These are phyloP conservation scores for Menidia menidia DNA, from an alignment of 2,797 vertebrate species.

Conservation along the genomic window DNA sequence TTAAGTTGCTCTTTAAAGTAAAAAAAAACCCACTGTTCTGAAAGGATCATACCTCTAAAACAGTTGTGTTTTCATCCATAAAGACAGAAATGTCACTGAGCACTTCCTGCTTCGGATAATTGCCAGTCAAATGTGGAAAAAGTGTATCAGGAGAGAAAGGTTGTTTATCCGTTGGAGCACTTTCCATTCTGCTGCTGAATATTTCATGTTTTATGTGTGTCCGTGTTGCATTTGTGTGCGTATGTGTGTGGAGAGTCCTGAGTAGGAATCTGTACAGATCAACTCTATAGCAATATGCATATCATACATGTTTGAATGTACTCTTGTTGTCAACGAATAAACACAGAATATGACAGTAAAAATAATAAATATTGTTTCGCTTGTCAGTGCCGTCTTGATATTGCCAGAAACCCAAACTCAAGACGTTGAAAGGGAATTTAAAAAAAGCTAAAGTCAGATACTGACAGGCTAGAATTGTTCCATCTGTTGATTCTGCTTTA, in stretches of 20 bases:
- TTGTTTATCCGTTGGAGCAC: constrained; percentile 59
- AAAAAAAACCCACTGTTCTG: neutral
- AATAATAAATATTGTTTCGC: neutral
- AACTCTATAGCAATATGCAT: constrained; percentile 54
- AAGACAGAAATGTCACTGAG: neutral
- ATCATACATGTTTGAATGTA: constrained; percentile 74
- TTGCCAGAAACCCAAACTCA: no score
- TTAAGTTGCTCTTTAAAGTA: constrained; percentile 40
- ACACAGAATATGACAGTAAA: constrained; percentile 48
- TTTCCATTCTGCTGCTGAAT: constrained; percentile 68
- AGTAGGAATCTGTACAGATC: constrained; percentile 53
- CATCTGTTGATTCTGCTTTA: no score
- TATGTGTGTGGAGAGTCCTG: constrained; percentile 57
- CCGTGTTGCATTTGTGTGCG: constrained; percentile 42
- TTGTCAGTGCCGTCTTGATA: neutral
- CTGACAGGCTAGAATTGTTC: no score
- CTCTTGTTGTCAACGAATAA: constrained; percentile 70
- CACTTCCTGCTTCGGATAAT: constrained; percentile 8
- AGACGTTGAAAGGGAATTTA: no score
- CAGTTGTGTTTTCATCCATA: no score
- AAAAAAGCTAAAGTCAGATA: no score
- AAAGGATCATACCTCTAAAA: no score
- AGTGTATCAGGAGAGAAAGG: constrained; percentile 10
- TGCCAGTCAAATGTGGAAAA: constrained; percentile 12
- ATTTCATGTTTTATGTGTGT: constrained; percentile 57